A percentile compares a stretch with the other conserved stretches of the same genome.
These are phyloP conservation scores for Lumbricus terrestris DNA, from an alignment of 2,888 invertebrate genomes.

Conservation along the genomic window DNA sequence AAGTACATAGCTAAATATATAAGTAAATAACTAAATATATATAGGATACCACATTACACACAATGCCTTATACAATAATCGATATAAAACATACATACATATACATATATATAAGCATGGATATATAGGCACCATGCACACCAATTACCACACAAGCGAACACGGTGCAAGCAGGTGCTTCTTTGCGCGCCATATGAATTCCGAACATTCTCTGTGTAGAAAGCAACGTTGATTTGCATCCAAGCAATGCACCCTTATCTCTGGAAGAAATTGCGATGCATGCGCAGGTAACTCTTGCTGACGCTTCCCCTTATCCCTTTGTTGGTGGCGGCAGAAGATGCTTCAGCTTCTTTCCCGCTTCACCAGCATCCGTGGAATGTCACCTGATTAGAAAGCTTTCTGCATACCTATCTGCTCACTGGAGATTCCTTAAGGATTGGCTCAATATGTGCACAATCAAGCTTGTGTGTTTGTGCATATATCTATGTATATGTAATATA, in stretches of 20 bases:
- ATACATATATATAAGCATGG: too few relatives aligned
- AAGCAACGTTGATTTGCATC: slow-evolving; percentile 3
- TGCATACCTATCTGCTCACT: background rate
- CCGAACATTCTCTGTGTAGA: background rate
- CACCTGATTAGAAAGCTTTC: slow-evolving; percentile 3
- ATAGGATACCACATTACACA: too few relatives aligned
- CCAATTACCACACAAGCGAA: background rate
- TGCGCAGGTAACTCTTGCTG: background rate
- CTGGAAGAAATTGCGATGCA: background rate
- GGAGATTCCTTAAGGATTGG: background rate
- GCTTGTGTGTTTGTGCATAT: background rate
- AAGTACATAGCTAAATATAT: too few relatives aligned
- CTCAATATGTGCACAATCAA: background rate
- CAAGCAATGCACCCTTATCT: background rate
- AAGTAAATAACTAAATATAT: too few relatives aligned
- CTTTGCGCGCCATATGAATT: background rate
- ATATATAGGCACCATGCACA: too few relatives aligned
- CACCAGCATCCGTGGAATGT: background rate
- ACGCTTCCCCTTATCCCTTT: background rate
- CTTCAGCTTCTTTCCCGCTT: background rate
- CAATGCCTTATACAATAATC: too few relatives aligned
- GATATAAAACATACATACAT: too few relatives aligned
- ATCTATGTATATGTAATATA: background rate
- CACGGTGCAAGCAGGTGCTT: background rate
- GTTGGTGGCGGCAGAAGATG: background rate